Evolutionary conservation across 2,797 vertebrate species (phyloP), one percentile per base, ranked within the genome.

Genomic region (Erithacus rubecula): DNA sequence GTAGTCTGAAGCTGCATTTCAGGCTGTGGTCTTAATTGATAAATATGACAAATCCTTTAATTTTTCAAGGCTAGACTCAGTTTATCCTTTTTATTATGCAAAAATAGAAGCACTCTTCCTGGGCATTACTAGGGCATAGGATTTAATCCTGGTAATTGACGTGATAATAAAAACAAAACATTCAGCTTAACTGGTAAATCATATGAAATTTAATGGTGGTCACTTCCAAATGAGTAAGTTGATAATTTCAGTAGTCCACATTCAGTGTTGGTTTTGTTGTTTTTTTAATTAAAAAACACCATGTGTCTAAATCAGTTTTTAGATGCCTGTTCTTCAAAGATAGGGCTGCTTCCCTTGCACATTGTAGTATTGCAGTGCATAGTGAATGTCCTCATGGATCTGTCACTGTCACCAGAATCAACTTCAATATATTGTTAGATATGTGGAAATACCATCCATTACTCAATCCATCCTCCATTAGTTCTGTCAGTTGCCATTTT

Each of bases 21-120:
- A 93, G 75, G 13, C 46, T 90, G n/a, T 87, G 65, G 63, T 87
- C 58, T 86, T 87, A 85, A 77, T 58, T 85, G 52, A 74, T 79
- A 79, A 84, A 91, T 32, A 26, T 63, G 67, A 72, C 16, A 76
- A 78, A 84, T 83, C 36, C 59, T 68, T 82, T 72, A 77, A 64
- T 77, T 93, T 92, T 87, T 84, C 46, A 78, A 59, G 22, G 20
- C 34, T 70, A 37, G 76, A 84, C 34, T 60, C 18, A 10, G 27
- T 59, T 88, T 4, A 55, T 90, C 34, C 9, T 67, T 71, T 94
- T 87, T 72, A 20, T 90, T 70, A 58, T n/a, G 41, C 37, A 53
- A 43, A 75, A n/a, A 22, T 55, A 59, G 34, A 68, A 59, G 22
- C 16, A 4, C 8, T 94, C 23, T 79, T 87, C 22, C 39, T 65